Conservation (phyloP, 1,140 invertebrate genomes). For the Diorhabda carinulata region DNA sequence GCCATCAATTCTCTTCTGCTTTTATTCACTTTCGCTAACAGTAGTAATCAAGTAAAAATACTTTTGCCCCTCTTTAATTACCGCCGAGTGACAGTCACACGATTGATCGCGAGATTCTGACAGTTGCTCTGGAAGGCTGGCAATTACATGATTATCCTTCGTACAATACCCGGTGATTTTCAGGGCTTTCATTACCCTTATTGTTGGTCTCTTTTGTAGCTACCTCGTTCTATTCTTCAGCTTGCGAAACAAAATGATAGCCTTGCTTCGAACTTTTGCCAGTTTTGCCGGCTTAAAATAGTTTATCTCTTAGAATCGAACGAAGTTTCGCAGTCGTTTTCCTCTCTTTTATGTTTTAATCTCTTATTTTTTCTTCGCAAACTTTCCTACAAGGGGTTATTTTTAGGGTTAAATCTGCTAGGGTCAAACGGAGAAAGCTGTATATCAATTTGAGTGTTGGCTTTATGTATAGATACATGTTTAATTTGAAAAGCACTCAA, state of each 20-base stretch:
- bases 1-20: not conserved
- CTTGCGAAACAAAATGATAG: constrained; percentile 29
- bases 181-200: constrained; percentile 44
- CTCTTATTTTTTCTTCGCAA: constrained; percentile 18
- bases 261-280: constrained; percentile 12
- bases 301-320: constrained; percentile 15
- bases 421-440: constrained; percentile 3
- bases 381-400: constrained; percentile 22
- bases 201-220: constrained; percentile 39
- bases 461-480: no score
- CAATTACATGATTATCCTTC: constrained; percentile 42
- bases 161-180: constrained; percentile 43
- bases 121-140: constrained; percentile 30
- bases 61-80: constrained; percentile 35
- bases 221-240: constrained; percentile 18
- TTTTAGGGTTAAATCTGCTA: constrained; percentile 16
- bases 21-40: constrained; percentile 11
- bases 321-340: constrained; percentile 14
- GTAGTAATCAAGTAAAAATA: constrained; percentile 30
- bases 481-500: no score
- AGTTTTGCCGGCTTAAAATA: constrained; percentile 25
- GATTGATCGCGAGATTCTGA: constrained; percentile 36
- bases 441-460: no score
- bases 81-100: constrained; percentile 20
- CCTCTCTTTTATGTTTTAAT: constrained; percentile 19